A percentile compares a stretch with the other conserved stretches of the same genome.
phyloP scores from a whole-genome alignment of 2,113 vertebrate genomes.

The Salvator merianae region DNA sequence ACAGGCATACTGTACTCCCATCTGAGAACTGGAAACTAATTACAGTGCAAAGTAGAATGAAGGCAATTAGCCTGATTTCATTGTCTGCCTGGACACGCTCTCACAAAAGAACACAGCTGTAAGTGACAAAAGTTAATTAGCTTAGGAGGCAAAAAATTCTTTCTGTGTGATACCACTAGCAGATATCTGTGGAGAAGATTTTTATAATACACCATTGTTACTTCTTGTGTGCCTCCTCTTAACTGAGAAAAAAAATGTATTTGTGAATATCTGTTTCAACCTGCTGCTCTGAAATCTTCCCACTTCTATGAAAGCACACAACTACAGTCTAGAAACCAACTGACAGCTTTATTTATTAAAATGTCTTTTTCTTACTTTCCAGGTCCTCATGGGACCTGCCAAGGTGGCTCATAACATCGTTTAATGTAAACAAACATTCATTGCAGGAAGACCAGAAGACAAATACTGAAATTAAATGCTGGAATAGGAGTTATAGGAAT shows the following conservation, averaged over 20 bases:
- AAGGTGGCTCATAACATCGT: background rate
- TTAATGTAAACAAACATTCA: background rate
- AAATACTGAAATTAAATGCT: background rate
- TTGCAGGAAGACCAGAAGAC: background rate
- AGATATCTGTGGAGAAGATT: background rate
- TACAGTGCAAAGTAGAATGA: slow-evolving; percentile 7
- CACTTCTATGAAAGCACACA: too few relatives aligned
- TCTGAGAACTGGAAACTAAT: slow-evolving; percentile 20
- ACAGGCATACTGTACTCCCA: background rate
- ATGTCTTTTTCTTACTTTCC: background rate
- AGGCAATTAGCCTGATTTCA: slow-evolving; percentile 26
- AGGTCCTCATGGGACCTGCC: background rate
- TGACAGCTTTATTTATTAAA: background rate
- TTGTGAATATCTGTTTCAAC: background rate
- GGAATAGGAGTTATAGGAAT: background rate
- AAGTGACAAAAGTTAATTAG: slow-evolving; percentile 20
- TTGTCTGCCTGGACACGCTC: background rate
- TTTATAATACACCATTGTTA: background rate
- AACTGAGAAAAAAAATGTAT: background rate
- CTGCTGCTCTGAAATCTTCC: background rate
- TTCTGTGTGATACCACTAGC: background rate
- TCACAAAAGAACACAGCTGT: background rate
- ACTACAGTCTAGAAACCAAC: background rate
- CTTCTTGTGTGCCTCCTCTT: background rate
- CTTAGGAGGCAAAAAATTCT: background rate